A percentile compares a stretch with the other conserved stretches of the same genome.
Conservation (phyloP, 2,888 invertebrate species). For the Dryobota labecula region DNA sequence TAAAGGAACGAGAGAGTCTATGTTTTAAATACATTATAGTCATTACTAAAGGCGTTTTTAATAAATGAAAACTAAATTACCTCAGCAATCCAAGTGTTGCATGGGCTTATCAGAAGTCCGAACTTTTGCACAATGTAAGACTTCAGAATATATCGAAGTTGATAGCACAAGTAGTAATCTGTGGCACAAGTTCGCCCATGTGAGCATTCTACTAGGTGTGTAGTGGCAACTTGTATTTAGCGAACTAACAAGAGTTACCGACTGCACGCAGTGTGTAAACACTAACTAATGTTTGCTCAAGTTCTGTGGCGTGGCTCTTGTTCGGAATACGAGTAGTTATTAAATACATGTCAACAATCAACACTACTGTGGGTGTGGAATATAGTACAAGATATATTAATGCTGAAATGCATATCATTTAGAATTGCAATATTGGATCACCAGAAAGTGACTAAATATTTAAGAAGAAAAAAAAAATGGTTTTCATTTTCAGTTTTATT, state of each 20-base stretch:
- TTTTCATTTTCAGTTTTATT: background rate
- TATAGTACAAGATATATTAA: background rate
- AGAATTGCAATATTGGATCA: background rate
- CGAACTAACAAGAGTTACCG: conserved; percentile 38
- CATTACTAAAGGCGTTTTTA: background rate
- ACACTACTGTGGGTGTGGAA: background rate
- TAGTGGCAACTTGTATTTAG: conserved; percentile 39
- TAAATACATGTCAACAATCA: conserved; percentile 7
- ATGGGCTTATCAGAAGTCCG: background rate
- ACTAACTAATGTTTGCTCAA: conserved; percentile 37
- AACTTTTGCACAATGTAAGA: conserved; percentile 7
- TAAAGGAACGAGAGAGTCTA: background rate
- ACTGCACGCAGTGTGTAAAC: conserved; percentile 39
- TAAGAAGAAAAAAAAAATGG: background rate
- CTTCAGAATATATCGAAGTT: conserved; percentile 9
- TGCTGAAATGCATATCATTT: background rate
- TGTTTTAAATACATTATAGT: background rate
- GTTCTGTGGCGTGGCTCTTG: conserved; percentile 9
- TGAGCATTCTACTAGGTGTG: conserved; percentile 22
- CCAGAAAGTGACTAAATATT: background rate
- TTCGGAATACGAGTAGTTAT: conserved; percentile 18
- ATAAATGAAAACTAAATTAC: background rate
- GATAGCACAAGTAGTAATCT: no score
- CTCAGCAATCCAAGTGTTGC: background rate
- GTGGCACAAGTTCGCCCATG: conserved; percentile 26